These are phyloP conservation scores for Sisyra terminalis DNA, from an alignment of 2,888 invertebrate species.

Conservation along the genomic window DNA sequence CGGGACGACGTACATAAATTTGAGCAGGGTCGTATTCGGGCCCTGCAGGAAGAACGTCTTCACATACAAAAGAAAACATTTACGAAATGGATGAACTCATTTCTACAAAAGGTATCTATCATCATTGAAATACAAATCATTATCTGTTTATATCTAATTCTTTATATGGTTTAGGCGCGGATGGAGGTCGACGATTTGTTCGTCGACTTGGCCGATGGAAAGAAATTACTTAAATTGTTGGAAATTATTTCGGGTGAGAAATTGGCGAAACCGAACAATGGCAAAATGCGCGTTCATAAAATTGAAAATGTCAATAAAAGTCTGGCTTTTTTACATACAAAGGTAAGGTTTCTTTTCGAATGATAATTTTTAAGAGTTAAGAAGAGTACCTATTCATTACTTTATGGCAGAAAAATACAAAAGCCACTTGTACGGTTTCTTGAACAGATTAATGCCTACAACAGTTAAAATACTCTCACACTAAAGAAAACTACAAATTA, in stretches of 20 bases:
- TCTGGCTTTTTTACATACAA: conserved; percentile 87
- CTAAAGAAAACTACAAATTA: no score
- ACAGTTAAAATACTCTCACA: no score
- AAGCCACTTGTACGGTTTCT: neutral
- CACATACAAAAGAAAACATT: conserved; percentile 99
- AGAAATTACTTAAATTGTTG: conserved; percentile 77
- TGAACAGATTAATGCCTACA: no score
- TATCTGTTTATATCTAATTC: neutral
- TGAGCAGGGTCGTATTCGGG: conserved; percentile 91
- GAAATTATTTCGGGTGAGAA: conserved; percentile 99
- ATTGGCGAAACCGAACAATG: conserved; percentile 89
- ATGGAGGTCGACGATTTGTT: conserved; percentile 98
- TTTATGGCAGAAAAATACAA: neutral
- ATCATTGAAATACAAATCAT: neutral
- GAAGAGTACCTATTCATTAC: neutral
- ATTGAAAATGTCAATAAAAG: conserved; percentile 98
- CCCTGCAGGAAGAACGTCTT: conserved; percentile 91
- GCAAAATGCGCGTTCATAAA: conserved; percentile 94
- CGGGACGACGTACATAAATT: conserved; percentile 84
- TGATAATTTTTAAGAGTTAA: conserved; percentile 10
- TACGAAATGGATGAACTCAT: conserved; percentile 99
- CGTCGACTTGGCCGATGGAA: conserved; percentile 89
- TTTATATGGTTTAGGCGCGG: conserved; percentile 57
- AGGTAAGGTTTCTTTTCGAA: conserved; percentile 32
- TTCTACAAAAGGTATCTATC: conserved; percentile 66